A percentile compares a stretch with the other conserved stretches of the same genome.
Evolutionary conservation across 2,888 invertebrate genomes (phyloP).

Genomic region (Cryptocephalus primarius): DNA sequence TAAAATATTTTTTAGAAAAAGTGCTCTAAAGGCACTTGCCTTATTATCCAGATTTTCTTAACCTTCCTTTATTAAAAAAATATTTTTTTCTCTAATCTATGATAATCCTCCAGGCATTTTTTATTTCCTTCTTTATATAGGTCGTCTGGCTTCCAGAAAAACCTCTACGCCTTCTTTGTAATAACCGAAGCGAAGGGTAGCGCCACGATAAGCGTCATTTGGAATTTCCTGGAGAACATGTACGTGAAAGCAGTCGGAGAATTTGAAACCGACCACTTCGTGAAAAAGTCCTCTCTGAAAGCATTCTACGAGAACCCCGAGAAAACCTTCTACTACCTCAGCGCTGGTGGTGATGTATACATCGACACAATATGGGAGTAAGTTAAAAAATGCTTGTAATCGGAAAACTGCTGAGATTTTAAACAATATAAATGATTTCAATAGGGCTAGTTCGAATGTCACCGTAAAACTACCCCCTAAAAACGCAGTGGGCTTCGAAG

Average conservation of each 20-base stretch:
- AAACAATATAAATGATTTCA: constrained; percentile 3
- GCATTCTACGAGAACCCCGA: constrained; percentile 45
- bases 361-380: constrained; percentile 47
- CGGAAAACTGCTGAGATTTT: not conserved
- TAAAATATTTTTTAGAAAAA: too few species aligned
- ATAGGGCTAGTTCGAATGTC: constrained; percentile 26
- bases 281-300: constrained; percentile 37
- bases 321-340: constrained; percentile 38
- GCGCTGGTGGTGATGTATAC: constrained; percentile 44
- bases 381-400: constrained; percentile 8
- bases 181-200: constrained; percentile 30
- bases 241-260: constrained; percentile 37
- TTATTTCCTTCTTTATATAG: too few species aligned
- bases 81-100: too few species aligned
- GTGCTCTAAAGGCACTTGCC: too few species aligned
- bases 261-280: constrained; percentile 30
- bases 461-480: constrained; percentile 42
- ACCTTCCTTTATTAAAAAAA: too few species aligned
- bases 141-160: not conserved
- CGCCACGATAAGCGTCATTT: constrained; percentile 41
- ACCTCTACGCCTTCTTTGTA: constrained; percentile 11
- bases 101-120: too few species aligned
- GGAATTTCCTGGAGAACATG: constrained; percentile 43
- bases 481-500: constrained; percentile 42
- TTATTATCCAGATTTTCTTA: too few species aligned